Percentiles rank a stretch among this genome's conserved stretches.
Conservation (phyloP, 2,113 vertebrate genomes). For the Bostrychus sinensis region DNA sequence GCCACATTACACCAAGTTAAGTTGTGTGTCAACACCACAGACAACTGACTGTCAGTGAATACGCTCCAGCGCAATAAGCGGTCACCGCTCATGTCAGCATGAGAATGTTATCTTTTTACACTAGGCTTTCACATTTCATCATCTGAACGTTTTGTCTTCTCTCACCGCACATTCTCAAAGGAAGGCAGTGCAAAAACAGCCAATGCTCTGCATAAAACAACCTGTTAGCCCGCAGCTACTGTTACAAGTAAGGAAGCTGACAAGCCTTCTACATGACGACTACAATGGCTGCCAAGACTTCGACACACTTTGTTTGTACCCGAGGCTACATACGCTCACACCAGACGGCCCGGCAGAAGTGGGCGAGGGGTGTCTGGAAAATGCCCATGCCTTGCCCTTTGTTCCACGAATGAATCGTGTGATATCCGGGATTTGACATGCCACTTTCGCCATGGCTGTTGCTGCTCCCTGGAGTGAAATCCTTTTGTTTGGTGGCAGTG, state of each 20-base stretch:
- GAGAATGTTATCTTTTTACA: background rate
- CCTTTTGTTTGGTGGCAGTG: constrained; percentile 70
- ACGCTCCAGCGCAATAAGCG: constrained; percentile 3
- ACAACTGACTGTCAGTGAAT: constrained; percentile 20
- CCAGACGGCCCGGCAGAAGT: constrained; percentile 5
- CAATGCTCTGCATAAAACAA: constrained; percentile 31
- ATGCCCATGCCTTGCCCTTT: constrained; percentile 16
- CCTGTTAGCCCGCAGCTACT: constrained; percentile 40
- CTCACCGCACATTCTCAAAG: background rate
- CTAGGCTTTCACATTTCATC: background rate
- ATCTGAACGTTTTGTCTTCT: background rate
- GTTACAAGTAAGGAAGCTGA: constrained; percentile 23
- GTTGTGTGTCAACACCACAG: constrained; percentile 7
- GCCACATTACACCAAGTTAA: constrained; percentile 46
- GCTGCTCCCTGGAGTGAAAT: constrained; percentile 69
- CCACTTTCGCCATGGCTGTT: constrained; percentile 60
- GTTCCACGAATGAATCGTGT: constrained; percentile 30
- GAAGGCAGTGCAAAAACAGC: constrained; percentile 13
- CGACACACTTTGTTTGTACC: constrained; percentile 19
- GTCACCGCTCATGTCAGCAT: background rate
- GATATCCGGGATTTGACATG: constrained; percentile 48
- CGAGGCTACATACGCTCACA: constrained; percentile 9
- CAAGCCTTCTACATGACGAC: constrained; percentile 13
- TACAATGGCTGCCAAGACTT: constrained; percentile 11
- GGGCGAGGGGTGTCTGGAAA: constrained; percentile 23